A percentile compares a stretch with the other conserved stretches of the same genome.
These are phyloP conservation scores for Catostomus latipinnis DNA, from an alignment of 2,797 vertebrate species.

Conservation along the genomic window DNA sequence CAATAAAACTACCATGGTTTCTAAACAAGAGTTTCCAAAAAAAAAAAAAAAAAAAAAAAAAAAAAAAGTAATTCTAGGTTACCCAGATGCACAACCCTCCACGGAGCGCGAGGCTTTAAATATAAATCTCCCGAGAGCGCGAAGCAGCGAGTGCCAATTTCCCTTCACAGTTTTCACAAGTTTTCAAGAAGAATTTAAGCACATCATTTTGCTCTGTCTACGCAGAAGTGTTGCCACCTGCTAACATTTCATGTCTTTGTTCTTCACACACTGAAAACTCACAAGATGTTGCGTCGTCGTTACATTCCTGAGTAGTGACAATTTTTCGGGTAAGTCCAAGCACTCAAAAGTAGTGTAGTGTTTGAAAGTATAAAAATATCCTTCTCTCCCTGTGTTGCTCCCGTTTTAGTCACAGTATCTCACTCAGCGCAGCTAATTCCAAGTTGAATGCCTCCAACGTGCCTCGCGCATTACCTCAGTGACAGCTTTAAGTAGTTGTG, in stretches of 20 bases:
- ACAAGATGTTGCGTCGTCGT: conserved; percentile 12
- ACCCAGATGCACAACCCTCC: conserved; percentile 52
- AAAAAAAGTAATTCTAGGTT: conserved; percentile 36
- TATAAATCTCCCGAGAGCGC: conserved; percentile 50
- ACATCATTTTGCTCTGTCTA: background rate
- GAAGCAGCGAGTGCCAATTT: conserved; percentile 47
- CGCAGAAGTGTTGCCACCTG: background rate
- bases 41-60: background rate
- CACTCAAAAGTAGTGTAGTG: conserved; percentile 10
- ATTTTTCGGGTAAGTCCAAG: conserved; percentile 29
- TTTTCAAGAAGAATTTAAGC: conserved; percentile 24
- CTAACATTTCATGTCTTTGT: background rate
- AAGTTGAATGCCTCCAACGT: conserved; percentile 58
- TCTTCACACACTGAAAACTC: conserved; percentile 1
- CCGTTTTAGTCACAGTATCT: conserved; percentile 10
- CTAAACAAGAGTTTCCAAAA: conserved; percentile 12
- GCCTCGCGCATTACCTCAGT: conserved; percentile 55
- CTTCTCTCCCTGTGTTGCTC: conserved; percentile 19
- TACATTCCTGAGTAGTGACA: conserved; percentile 38
- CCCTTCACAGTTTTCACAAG: conserved; percentile 44
- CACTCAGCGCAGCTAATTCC: conserved; percentile 1
- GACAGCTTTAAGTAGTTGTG: conserved; percentile 53
- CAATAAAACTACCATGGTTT: background rate
- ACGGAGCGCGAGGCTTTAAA: conserved; percentile 52
- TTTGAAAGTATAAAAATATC: conserved; percentile 2